Conservation (phyloP, 2,888 invertebrate genomes). For the Seira sanloemensis region DNA sequence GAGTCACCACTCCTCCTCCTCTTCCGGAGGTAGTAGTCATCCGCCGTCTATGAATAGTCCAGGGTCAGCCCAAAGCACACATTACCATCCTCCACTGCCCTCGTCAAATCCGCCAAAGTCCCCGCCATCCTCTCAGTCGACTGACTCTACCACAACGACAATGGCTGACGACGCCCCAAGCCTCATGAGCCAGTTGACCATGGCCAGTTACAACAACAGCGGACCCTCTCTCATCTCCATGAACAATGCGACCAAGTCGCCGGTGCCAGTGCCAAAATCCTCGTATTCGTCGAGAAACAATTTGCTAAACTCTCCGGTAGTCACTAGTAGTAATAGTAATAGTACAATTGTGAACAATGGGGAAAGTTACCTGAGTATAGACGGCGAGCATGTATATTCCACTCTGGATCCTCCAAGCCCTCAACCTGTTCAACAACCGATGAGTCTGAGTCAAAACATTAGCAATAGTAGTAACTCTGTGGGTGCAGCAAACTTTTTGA, state of each 20-base stretch:
- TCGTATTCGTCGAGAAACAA: slow-evolving; percentile 54
- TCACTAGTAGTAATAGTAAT: slow-evolving; percentile 37
- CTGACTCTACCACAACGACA: slow-evolving; percentile 68
- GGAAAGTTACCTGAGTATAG: slow-evolving; percentile 73
- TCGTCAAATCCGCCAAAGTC: slow-evolving; percentile 66
- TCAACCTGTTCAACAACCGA: slow-evolving; percentile 60
- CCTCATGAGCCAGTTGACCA: slow-evolving; percentile 59
- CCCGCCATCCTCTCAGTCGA: slow-evolving; percentile 69
- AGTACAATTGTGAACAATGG: slow-evolving; percentile 55
- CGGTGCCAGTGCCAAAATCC: slow-evolving; percentile 70
- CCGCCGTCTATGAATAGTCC: slow-evolving; percentile 56
- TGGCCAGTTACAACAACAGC: slow-evolving; percentile 45
- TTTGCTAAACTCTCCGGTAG: slow-evolving; percentile 44
- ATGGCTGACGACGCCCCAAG: slow-evolving; percentile 62
- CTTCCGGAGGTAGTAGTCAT: slow-evolving; percentile 49
- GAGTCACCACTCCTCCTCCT: slow-evolving; percentile 42
- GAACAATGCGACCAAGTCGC: slow-evolving; percentile 62
- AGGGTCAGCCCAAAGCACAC: slow-evolving; percentile 50
- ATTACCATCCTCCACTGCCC: slow-evolving; percentile 66
- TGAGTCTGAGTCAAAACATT: slow-evolving; percentile 57
- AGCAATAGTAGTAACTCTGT: slow-evolving; percentile 30
- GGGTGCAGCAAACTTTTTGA: slow-evolving; percentile 52
- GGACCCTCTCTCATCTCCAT: slow-evolving; percentile 33
- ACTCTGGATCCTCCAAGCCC: slow-evolving; percentile 72
- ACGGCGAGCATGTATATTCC: slow-evolving; percentile 73